Conservation (phyloP, 1,140 invertebrate species). For the Cydia pomonella region DNA sequence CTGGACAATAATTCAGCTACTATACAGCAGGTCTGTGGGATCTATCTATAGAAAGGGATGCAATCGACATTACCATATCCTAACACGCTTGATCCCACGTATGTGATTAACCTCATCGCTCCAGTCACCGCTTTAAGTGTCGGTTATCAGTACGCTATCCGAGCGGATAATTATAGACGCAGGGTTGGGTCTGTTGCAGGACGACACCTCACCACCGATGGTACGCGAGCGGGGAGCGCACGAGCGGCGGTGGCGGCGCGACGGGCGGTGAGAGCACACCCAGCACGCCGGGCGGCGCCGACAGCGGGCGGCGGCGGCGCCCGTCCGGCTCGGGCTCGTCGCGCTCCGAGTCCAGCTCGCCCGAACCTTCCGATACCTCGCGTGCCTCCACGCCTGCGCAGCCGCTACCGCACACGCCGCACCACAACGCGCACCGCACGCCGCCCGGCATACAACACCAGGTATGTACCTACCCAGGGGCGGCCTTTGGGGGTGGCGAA, state of each 20-base stretch:
- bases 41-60: no score
- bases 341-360: conserved; percentile 67
- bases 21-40: no score
- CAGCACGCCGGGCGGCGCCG: conserved; percentile 67
- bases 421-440: conserved; percentile 58
- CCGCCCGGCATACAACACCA: conserved; percentile 57
- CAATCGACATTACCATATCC: conserved; percentile 13
- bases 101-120: conserved; percentile 20
- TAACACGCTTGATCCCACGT: conserved; percentile 17
- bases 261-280: conserved; percentile 68
- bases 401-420: conserved; percentile 53
- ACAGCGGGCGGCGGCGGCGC: conserved; percentile 58
- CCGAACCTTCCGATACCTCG: conserved; percentile 70
- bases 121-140: conserved; percentile 8
- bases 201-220: conserved; percentile 69
- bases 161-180: conserved; percentile 25
- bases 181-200: conserved; percentile 43
- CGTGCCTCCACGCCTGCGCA: conserved; percentile 67
- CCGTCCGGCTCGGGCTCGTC: conserved; percentile 68
- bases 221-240: conserved; percentile 58
- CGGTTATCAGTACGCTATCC: not conserved
- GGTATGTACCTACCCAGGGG: conserved; percentile 43
- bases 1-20: no score
- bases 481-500: no score
- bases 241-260: conserved; percentile 45